Evolutionary conservation across 2,797 vertebrate genomes (phyloP), one percentile per base, ranked within the genome.

Genomic region (Clarias pachynema): DNA sequence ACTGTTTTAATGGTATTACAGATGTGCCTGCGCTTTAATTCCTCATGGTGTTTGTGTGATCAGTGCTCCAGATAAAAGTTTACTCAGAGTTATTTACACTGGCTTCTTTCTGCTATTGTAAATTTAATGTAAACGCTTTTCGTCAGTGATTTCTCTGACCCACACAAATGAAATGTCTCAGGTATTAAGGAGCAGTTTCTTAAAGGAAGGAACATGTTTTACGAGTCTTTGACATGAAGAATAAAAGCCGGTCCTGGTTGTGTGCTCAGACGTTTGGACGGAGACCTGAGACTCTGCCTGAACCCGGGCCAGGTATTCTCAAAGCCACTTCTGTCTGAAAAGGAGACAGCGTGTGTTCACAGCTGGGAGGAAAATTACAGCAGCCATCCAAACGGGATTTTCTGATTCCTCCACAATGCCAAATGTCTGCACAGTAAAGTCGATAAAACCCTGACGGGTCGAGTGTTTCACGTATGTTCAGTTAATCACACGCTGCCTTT

Each of bases 261-360:
- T 34, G 74, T 10, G 14, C 56, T 77, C 74, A 77, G 74, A 22
- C 29, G 3, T 22, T 34, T 34, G 56, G 75, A 60, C 0, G 3
- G 10, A 60, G 57, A 59, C 29, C 10, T 24, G 74, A 78, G 56
- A 59, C 72, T 1, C 62, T 37, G 68, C 4, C 44, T 31, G 49
- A 75, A 31, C n/a, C 1, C 8, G 31, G 53, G 73, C 73, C 73
- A 75, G 49, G 53, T 57, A 18, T 20, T 75, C 53, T 75, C 73
- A 57, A 4, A 75, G 73, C 49, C 26, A 6, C 73, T 75, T 56
- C 73, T 75, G 73, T 75, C 73, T 75, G 73, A 31, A 5, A 57
- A 78, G 20, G 56, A 78, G 75, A 78, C 75, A 26, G 75, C 5
- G 31, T 78, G 75, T 37, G 75, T 37, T 78, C 75, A 60, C 75